Evolutionary conservation across 2,888 invertebrate genomes (phyloP).

Genomic region (Patella ulyssiponensis): DNA sequence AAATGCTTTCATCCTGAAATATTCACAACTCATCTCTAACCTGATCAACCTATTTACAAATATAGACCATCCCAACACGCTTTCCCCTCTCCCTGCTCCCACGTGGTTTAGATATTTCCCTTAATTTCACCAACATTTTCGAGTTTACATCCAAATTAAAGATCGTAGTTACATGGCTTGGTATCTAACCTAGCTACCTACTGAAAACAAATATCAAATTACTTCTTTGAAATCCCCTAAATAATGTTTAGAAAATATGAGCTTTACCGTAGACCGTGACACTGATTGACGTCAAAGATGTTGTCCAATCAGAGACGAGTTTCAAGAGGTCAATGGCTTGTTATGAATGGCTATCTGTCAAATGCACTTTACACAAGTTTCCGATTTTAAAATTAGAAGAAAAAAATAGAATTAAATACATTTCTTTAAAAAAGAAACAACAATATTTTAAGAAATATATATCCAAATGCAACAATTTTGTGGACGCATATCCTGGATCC

Average conservation of each 20-base stretch:
- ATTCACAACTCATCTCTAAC: not conserved
- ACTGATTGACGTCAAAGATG: conserved; percentile 7
- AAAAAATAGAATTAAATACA: too few relatives aligned
- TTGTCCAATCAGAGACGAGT: not conserved
- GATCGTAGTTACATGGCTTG: not conserved
- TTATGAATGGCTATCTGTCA: conserved; percentile 3
- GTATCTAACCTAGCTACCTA: not conserved
- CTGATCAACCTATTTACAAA: not conserved
- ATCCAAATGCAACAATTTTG: too few relatives aligned
- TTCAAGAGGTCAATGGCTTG: not conserved
- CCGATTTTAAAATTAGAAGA: too few relatives aligned
- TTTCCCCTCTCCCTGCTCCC: conserved; percentile 6
- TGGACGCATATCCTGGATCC: too few relatives aligned
- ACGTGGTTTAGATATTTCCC: conserved; percentile 1
- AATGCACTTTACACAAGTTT: not conserved
- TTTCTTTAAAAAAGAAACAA: too few relatives aligned
- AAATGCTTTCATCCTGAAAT: too few relatives aligned
- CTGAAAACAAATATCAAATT: not conserved
- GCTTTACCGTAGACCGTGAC: conserved; percentile 9
- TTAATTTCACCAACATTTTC: not conserved
- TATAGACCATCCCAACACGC: not conserved
- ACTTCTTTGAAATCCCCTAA: not conserved
- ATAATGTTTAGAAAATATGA: not conserved
- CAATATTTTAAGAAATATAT: too few relatives aligned
- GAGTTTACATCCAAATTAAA: conserved; percentile 1